These are phyloP conservation scores for Riptortus pedestris DNA, from an alignment of 1,140 invertebrate genomes.

Conservation along the genomic window DNA sequence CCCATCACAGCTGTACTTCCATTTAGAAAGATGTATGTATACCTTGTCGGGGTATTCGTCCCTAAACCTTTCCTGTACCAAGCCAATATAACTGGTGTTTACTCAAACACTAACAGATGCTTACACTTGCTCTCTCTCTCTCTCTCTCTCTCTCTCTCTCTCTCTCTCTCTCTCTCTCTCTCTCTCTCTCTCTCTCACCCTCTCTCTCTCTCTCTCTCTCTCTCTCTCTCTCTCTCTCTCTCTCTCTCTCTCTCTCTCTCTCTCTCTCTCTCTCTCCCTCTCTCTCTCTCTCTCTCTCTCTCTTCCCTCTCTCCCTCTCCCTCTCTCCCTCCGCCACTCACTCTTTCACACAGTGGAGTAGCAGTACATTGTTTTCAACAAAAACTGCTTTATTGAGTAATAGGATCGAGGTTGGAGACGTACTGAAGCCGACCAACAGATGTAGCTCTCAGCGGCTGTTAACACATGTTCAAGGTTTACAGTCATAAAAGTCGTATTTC, in stretches of 20 bases:
- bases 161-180: too few species aligned
- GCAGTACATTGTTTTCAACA: too few species aligned
- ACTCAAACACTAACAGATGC: background rate
- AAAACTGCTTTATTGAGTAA: constrained; percentile 1
- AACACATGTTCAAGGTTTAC: too few species aligned
- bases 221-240: background rate
- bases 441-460: background rate
- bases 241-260: background rate
- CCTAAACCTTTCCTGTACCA: too few species aligned
- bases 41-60: too few species aligned
- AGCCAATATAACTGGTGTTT: constrained; percentile 1
- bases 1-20: too few species aligned
- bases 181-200: background rate
- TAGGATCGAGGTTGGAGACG: background rate
- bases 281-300: background rate
- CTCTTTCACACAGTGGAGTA: background rate
- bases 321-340: background rate
- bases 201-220: background rate
- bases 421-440: background rate
- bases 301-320: background rate
- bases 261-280: background rate
- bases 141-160: too few species aligned
- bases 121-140: constrained; percentile 1
- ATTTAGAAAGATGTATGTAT: too few species aligned
- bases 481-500: background rate